Base-by-base conservation (phyloP, 2,113 vertebrate genomes). In the Malurus cyaneus region DNA sequence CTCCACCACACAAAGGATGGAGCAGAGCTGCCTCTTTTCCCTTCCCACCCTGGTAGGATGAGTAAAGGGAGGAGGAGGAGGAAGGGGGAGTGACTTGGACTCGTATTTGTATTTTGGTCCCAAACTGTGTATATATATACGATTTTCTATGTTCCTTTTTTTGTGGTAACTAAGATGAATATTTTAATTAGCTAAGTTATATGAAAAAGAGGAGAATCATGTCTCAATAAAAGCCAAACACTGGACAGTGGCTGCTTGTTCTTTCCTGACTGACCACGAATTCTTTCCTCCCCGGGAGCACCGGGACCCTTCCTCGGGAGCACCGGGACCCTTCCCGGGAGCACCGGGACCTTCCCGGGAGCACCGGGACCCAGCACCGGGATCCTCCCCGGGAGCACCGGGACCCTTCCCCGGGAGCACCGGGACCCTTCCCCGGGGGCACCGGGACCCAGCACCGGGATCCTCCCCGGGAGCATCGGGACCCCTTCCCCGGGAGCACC, bases 111-210 rank as follows among this genome's bases (percentile, higher is more conserved):
- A 97, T 96, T 98, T 97, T 93, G 95, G 95, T 97, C 96, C 96
- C 93, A 39, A 88, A 96, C 91, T 88, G 24, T 98, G 97, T 98
- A 98, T 91, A 98, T 91, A 98, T 98, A 98, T 98, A 97, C 91
- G 64, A 96, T 98, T 98, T 98, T 98, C 96, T 98, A 98, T 98
- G 98, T 98, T 97, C 94, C 94, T 96, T 97, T 97, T 97, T 98
- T 98, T 97, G 98, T 98, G 98, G 97, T 98, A 98, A 98, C 95
- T 85, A 89, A 97, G 97, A 98, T 97, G 96, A 98, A 97, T 98
- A 98, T 98, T 98, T 98, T 98, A 98, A 98, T 96, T 98, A 98
- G 98, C 97, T 97, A 97, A 98, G 97, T 97, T 98, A 97, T 98
- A 98, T 96, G 95, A 97, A 97, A 97, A 97, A 95, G 93, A 84